phyloP scores from a whole-genome alignment of 2,797 vertebrate genomes.

The Atherinosoma microstoma region DNA sequence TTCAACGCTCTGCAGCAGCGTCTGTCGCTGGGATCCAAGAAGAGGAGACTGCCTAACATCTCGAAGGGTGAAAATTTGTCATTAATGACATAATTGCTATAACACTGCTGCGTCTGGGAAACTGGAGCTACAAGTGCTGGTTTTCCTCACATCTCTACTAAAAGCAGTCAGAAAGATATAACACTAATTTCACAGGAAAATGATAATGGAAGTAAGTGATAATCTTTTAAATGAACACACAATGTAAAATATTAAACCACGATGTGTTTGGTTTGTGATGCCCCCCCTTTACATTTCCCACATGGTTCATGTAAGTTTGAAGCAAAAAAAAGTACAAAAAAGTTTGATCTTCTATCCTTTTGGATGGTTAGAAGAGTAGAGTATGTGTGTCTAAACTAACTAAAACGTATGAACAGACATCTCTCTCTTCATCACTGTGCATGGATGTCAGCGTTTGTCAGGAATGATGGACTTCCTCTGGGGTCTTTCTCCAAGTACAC shows the following conservation, averaged over 20 bases:
- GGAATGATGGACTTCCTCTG: conserved; percentile 86
- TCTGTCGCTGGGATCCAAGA: conserved; percentile 89
- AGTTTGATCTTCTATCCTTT: background rate
- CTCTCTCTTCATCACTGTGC: background rate
- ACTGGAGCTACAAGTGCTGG: background rate
- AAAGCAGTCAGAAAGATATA: background rate
- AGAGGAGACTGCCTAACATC: conserved; percentile 91
- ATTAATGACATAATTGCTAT: background rate
- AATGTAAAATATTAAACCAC: background rate
- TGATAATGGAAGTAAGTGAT: background rate
- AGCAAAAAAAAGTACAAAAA: no score
- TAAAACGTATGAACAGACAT: background rate
- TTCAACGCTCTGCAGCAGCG: conserved; percentile 92
- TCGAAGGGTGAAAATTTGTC: conserved; percentile 83
- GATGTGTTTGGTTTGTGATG: background rate
- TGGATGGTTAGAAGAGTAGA: background rate
- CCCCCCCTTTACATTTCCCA: background rate
- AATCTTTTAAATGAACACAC: conserved; percentile 4
- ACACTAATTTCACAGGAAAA: no score
- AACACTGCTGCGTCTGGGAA: background rate
- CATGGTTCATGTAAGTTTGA: no score
- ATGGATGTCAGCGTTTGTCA: conserved; percentile 83
- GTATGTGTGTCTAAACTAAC: background rate
- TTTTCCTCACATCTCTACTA: background rate
- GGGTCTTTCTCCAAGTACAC: conserved; percentile 93